Evolutionary conservation across 1,140 invertebrate genomes (phyloP).

Genomic region (Akabosia matsudoensis): DNA sequence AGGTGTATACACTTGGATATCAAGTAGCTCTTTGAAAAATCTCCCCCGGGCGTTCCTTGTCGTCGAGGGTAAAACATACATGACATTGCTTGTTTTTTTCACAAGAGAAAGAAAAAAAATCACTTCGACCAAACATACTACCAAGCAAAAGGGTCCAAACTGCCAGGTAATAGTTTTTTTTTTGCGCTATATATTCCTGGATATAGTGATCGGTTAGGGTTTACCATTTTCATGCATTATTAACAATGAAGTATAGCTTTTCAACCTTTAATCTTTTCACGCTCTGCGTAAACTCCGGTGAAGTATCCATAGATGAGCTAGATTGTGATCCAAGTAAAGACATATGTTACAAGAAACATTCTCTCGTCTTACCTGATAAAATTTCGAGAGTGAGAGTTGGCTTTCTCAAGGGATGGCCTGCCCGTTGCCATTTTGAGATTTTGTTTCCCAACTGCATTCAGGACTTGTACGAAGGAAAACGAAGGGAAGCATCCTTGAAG

Average conservation of each 20-base stretch:
- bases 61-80: background rate
- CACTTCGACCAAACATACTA: too few species aligned
- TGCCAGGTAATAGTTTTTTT: too few species aligned
- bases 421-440: background rate
- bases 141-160: too few species aligned
- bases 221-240: conserved; percentile 19
- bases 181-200: too few species aligned
- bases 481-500: too few species aligned
- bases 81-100: too few species aligned
- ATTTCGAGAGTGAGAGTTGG: background rate
- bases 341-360: background rate
- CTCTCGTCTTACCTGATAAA: background rate
- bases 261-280: background rate
- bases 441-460: background rate
- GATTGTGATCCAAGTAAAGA: background rate
- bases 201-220: too few species aligned
- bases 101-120: too few species aligned
- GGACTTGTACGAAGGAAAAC: too few species aligned
- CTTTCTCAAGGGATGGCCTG: background rate
- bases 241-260: conserved; percentile 8
- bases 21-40: background rate
- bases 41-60: background rate
- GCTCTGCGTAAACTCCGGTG: background rate
- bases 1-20: too few species aligned
- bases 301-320: background rate